Conservation (phyloP, 2,113 vertebrate genomes). For the Callopanchax toddi region DNA sequence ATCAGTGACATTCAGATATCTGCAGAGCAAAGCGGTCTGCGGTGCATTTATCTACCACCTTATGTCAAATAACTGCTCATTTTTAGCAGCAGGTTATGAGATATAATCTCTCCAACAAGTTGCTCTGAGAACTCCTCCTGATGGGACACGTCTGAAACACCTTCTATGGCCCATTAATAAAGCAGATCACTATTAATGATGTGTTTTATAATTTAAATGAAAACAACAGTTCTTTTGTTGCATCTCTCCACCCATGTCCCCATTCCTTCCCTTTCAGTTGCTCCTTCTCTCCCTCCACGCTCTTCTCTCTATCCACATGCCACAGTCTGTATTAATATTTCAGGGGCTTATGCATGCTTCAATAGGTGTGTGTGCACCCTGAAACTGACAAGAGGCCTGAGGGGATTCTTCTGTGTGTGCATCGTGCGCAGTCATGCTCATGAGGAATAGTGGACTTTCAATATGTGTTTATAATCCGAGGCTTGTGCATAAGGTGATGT, state of each 20-base stretch:
- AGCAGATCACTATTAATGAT: not conserved
- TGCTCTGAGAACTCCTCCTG: too few relatives aligned
- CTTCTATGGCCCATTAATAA: too few relatives aligned
- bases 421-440: slow-evolving; percentile 9
- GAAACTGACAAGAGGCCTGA: slow-evolving; percentile 53
- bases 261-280: slow-evolving; percentile 16
- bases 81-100: too few relatives aligned
- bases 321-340: slow-evolving; percentile 71
- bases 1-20: too few relatives aligned
- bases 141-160: too few relatives aligned
- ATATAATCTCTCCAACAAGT: too few relatives aligned
- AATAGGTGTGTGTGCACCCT: slow-evolving; percentile 53
- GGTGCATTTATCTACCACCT: too few relatives aligned
- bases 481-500: slow-evolving; percentile 2
- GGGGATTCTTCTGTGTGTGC: slow-evolving; percentile 22
- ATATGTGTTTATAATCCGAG: slow-evolving; percentile 1
- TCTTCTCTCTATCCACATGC: slow-evolving; percentile 20
- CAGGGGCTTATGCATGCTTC: slow-evolving; percentile 69
- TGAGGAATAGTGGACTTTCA: slow-evolving; percentile 8
- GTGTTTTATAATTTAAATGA: not conserved
- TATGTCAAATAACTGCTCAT: too few relatives aligned
- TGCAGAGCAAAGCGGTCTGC: too few relatives aligned
- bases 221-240: not conserved
- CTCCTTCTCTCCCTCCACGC: slow-evolving; percentile 9
- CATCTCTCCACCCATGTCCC: not conserved